Conservation (phyloP, 92 coral and sea anemone genomes). For the Phenganax stokvisi region DNA sequence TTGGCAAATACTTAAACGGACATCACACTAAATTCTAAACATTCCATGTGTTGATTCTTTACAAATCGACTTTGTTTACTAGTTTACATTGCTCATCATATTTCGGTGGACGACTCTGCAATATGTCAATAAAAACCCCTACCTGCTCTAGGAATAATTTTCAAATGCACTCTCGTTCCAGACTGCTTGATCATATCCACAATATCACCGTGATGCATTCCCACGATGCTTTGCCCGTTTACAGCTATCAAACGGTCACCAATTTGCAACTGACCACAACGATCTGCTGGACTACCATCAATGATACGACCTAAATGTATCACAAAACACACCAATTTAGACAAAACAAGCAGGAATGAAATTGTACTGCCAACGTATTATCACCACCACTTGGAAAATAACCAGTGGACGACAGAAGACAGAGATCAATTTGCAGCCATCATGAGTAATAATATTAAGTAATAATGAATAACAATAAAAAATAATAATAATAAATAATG, state of each 20-base stretch:
- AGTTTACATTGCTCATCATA: too few relatives aligned
- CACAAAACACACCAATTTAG: conserved; percentile 18
- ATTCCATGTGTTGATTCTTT: too few relatives aligned
- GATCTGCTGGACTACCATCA: conserved; percentile 95
- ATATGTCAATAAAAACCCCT: background rate
- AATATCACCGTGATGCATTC: conserved; percentile 93
- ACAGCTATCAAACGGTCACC: conserved; percentile 95
- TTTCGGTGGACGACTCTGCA: too few relatives aligned
- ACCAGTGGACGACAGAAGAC: too few relatives aligned
- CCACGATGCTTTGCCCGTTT: conserved; percentile 76
- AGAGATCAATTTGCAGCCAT: too few relatives aligned
- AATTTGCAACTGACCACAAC: conserved; percentile 78
- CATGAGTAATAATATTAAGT: too few relatives aligned
- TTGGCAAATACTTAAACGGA: too few relatives aligned
- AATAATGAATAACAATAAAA: too few relatives aligned
- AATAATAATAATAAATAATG: too few relatives aligned
- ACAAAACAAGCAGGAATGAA: background rate
- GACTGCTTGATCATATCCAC: conserved; percentile 86
- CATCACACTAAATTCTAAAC: too few relatives aligned
- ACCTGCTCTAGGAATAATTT: conserved; percentile 55
- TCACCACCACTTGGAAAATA: too few relatives aligned
- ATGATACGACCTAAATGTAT: conserved; percentile 70
- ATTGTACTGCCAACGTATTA: background rate
- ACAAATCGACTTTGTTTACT: too few relatives aligned
- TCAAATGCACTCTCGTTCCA: conserved; percentile 72